These are phyloP conservation scores for Lycia hirtaria DNA, from an alignment of 2,888 invertebrate genomes.

Conservation along the genomic window DNA sequence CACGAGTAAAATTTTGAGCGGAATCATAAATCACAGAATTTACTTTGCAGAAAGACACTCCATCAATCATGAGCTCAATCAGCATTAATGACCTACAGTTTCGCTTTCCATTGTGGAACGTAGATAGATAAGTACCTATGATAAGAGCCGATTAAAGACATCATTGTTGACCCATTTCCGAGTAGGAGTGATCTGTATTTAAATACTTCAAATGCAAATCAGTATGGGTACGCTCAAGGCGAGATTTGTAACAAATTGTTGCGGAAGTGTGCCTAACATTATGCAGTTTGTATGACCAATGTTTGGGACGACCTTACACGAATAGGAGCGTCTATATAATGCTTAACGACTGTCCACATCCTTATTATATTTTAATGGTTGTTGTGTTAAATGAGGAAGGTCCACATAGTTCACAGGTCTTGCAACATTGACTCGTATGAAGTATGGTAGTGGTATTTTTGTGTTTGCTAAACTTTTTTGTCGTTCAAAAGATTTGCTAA, in stretches of 20 bases:
- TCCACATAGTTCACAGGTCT: conserved; percentile 5
- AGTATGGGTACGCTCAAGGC: conserved; percentile 53
- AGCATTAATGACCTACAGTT: conserved; percentile 60
- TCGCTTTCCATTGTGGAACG: conserved; percentile 61
- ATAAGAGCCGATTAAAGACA: conserved; percentile 54
- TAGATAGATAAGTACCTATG: no score
- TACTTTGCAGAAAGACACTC: conserved; percentile 52
- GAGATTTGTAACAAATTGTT: conserved; percentile 54
- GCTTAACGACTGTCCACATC: conserved; percentile 39
- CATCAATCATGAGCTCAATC: conserved; percentile 61
- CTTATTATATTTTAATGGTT: conserved; percentile 37
- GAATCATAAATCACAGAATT: conserved; percentile 51
- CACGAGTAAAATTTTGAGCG: conserved; percentile 27
- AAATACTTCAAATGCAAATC: conserved; percentile 45
- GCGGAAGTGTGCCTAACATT: conserved; percentile 61
- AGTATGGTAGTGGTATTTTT: no score
- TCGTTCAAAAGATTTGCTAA: no score
- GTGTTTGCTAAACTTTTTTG: no score
- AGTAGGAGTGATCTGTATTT: conserved; percentile 53
- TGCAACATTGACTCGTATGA: neutral
- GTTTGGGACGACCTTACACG: conserved; percentile 52
- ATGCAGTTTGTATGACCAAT: conserved; percentile 57
- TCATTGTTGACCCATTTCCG: conserved; percentile 55
- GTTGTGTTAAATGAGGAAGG: conserved; percentile 35
- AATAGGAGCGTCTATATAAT: conserved; percentile 49